Conservation (phyloP, 2,797 vertebrate species). For the Myiotriccus ornatus region DNA sequence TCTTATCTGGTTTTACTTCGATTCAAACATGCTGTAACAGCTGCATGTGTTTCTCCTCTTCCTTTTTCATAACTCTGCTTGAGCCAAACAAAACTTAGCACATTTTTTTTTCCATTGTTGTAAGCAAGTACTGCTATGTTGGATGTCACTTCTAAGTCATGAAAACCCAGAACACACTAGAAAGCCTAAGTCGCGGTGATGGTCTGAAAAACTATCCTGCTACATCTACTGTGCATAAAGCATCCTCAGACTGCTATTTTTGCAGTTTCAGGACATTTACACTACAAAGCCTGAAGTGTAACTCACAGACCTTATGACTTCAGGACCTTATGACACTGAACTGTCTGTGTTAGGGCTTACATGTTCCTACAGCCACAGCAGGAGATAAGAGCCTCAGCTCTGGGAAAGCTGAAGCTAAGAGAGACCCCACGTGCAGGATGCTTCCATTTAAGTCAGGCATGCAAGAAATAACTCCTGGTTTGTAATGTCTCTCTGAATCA, state of each 20-base stretch:
- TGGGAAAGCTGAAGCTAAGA: neutral
- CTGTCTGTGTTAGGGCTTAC: neutral
- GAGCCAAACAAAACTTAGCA: neutral
- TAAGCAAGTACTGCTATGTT: neutral
- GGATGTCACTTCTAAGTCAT: neutral
- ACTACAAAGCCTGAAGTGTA: neutral
- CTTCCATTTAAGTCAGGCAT: neutral
- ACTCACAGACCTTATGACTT: neutral
- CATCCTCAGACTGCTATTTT: neutral
- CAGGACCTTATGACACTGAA: neutral
- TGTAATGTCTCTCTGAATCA: neutral
- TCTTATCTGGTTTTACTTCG: neutral
- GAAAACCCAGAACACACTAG: neutral
- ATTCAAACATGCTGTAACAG: neutral
- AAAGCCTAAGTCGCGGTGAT: neutral
- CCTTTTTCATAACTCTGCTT: neutral
- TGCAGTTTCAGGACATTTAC: neutral
- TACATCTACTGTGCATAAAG: neutral
- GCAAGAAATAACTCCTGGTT: neutral
- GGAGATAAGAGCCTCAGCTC: neutral
- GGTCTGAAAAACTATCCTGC: neutral
- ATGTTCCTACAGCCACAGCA: neutral
- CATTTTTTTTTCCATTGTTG: neutral
- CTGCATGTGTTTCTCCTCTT: constrained; percentile 14
- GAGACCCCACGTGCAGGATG: neutral